Conservation (phyloP, 2,797 vertebrate genomes). For the Acestrorhynchus altus region DNA sequence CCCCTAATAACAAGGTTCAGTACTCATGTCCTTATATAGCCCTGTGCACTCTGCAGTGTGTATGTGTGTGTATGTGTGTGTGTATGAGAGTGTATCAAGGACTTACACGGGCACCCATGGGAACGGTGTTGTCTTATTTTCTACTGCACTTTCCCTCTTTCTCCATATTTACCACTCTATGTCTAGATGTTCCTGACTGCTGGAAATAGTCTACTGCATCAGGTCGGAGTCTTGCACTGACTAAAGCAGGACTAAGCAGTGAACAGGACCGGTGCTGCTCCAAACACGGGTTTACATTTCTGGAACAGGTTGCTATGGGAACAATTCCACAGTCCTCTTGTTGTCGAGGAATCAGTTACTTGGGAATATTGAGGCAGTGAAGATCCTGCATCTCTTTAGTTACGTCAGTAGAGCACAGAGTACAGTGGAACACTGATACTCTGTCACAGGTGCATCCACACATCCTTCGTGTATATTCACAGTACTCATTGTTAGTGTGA, state of each 20-base stretch:
- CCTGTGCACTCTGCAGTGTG: constrained; percentile 58
- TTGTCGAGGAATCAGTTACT: background rate
- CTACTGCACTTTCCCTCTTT: constrained; percentile 43
- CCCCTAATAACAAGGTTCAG: constrained; percentile 75
- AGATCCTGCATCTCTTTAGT: background rate
- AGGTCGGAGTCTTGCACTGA: background rate
- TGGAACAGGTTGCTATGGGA: constrained; percentile 5
- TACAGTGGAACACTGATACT: background rate
- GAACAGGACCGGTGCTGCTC: background rate
- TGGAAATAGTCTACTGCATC: constrained; percentile 30
- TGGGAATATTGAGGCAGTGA: background rate
- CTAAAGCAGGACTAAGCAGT: background rate
- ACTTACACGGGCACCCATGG: constrained; percentile 23
- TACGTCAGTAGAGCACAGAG: background rate
- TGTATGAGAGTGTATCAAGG: background rate
- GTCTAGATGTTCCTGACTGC: background rate
- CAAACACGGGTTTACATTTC: background rate
- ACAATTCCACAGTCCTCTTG: background rate
- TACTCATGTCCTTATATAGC: constrained; percentile 81
- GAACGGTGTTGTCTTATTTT: constrained; percentile 56
- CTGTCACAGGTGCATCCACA: background rate
- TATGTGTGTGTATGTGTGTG: constrained; percentile 24
- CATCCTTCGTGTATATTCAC: background rate
- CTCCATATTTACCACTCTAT: constrained; percentile 15
- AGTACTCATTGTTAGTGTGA: background rate